Percentiles rank a stretch among this genome's conserved stretches.
Evolutionary conservation across 2,888 invertebrate genomes (phyloP).

Genomic region (Apotomis turbidana): DNA sequence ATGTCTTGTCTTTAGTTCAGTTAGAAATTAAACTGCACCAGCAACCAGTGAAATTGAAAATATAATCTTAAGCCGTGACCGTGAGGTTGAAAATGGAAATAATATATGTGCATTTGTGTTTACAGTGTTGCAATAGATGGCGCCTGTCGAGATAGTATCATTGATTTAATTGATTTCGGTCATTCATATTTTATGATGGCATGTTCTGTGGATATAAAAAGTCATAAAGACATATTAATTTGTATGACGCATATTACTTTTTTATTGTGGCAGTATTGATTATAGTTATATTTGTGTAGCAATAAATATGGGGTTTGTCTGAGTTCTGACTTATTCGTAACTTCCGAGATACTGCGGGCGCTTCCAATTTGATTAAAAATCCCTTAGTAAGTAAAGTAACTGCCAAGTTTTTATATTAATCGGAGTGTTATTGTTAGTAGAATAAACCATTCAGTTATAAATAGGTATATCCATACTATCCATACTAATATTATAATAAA

Average conservation of each 20-base stretch:
- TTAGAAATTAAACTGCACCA: constrained; percentile 9
- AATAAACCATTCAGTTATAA: too few species aligned
- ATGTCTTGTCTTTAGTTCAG: constrained; percentile 4
- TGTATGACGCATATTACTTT: background rate
- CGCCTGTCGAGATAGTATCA: constrained; percentile 16
- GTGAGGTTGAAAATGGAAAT: constrained; percentile 4
- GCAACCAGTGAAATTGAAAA: background rate
- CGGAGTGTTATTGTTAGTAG: too few species aligned
- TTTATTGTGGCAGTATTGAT: background rate
- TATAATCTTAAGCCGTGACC: background rate
- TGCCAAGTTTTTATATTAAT: too few species aligned
- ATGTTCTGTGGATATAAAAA: background rate
- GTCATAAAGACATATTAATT: background rate
- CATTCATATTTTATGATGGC: constrained; percentile 2
- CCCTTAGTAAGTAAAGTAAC: too few species aligned
- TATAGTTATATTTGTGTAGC: background rate
- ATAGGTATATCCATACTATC: too few species aligned
- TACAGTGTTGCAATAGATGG: constrained; percentile 20
- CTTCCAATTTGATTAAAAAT: too few species aligned
- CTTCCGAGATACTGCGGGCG: too few species aligned
- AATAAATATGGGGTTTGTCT: background rate
- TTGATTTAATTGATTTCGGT: constrained; percentile 1
- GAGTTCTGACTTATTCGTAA: background rate
- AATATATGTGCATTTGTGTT: constrained; percentile 1
- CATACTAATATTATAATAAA: too few species aligned